These are phyloP conservation scores for Agrilus planipennis DNA, from an alignment of 1,140 invertebrate genomes.

Conservation along the genomic window DNA sequence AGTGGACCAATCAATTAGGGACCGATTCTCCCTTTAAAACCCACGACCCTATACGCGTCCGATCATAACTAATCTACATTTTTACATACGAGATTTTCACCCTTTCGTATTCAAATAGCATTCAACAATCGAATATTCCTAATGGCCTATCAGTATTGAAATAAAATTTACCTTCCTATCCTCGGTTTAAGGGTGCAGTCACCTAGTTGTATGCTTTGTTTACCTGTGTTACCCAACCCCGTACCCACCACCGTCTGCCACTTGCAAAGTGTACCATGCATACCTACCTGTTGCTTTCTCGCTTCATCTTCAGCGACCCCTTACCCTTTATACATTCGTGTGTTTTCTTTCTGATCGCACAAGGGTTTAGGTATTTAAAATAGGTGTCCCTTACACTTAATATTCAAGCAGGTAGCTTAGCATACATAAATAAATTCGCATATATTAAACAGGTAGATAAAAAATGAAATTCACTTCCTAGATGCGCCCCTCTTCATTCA, in stretches of 20 bases:
- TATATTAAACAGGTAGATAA: conserved; percentile 34
- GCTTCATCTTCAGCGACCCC: conserved; percentile 7
- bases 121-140: conserved; percentile 31
- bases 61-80: conserved; percentile 28
- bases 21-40: too few species aligned
- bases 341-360: conserved; percentile 6
- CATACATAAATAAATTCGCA: conserved; percentile 34
- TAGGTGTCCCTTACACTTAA: conserved; percentile 34
- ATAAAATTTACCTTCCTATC: conserved; percentile 10
- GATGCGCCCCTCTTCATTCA: conserved; percentile 15
- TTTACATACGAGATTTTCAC: conserved; percentile 26
- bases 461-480: conserved; percentile 23
- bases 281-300: conserved; percentile 1
- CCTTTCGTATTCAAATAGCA: conserved; percentile 30
- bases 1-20: too few species aligned
- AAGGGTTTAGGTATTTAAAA: conserved; percentile 15
- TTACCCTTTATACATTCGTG: conserved; percentile 5
- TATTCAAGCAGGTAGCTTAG: conserved; percentile 33
- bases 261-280: not conserved
- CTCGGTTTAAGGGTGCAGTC: conserved; percentile 10
- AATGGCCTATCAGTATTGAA: conserved; percentile 29
- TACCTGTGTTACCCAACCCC: not conserved
- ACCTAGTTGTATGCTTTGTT: conserved; percentile 2
- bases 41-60: conserved; percentile 15
- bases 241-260: not conserved